Percentiles rank a stretch among this genome's conserved stretches.
phyloP scores from a whole-genome alignment of 92 coral and sea anemone genomes.

The Pocillopora meandrina region DNA sequence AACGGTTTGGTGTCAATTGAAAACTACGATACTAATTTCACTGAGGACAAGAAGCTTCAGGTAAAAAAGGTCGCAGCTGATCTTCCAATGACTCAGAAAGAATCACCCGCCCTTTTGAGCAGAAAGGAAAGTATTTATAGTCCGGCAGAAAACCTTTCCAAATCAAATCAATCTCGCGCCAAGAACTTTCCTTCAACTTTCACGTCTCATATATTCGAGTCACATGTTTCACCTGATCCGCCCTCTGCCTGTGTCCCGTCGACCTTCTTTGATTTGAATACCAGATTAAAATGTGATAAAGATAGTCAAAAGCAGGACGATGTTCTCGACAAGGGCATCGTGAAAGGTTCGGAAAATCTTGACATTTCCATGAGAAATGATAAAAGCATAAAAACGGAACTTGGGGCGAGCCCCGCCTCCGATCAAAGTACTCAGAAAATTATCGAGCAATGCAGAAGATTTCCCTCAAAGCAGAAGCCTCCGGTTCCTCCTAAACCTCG shows the following conservation, averaged over 20 bases:
- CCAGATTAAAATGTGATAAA: neutral
- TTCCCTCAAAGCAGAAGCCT: slow-evolving; percentile 10
- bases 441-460: neutral
- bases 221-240: neutral
- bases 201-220: neutral
- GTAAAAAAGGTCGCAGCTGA: neutral
- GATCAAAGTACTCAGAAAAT: neutral
- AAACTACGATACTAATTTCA: neutral
- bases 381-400: no score
- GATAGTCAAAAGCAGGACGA: neutral
- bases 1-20: neutral
- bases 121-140: neutral
- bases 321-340: neutral
- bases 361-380: neutral
- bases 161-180: neutral
- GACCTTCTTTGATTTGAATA: neutral
- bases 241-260: neutral
- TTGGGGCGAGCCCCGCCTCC: no score
- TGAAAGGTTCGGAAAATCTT: neutral
- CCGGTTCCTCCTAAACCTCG: slow-evolving; percentile 34
- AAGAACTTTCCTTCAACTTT: neutral
- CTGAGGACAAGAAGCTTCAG: slow-evolving; percentile 23
- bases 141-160: neutral
- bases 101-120: neutral
- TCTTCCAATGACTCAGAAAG: neutral